Evolutionary conservation across 2,888 invertebrate genomes (phyloP).

Genomic region (Drosophila stalkeri): DNA sequence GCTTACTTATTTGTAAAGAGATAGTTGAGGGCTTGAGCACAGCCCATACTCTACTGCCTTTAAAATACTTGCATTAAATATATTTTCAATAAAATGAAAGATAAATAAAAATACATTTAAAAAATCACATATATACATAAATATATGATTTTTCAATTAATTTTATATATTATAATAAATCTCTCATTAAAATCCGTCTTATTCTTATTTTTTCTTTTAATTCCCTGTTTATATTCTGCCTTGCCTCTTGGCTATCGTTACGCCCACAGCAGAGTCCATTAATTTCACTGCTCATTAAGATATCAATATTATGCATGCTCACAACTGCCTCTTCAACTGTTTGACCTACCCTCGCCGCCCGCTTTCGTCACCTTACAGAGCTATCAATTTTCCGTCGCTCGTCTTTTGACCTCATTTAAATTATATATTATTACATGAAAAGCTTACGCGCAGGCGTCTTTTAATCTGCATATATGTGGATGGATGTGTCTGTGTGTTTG

Average conservation of each 20-base stretch:
- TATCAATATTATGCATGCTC: slow-evolving; percentile 67
- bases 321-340: slow-evolving; percentile 23
- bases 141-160: no score
- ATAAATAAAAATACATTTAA: no score
- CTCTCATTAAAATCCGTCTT: not conserved
- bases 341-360: not conserved
- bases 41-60: not conserved
- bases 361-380: not conserved
- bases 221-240: not conserved
- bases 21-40: not conserved
- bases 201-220: not conserved
- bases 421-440: slow-evolving; percentile 46
- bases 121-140: no score
- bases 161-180: not conserved
- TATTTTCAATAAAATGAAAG: not conserved
- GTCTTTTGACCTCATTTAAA: slow-evolving; percentile 40
- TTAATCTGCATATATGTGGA: slow-evolving; percentile 26
- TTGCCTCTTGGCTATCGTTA: not conserved
- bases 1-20: not conserved
- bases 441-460: slow-evolving; percentile 39
- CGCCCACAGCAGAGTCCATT: slow-evolving; percentile 4
- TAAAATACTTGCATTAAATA: not conserved
- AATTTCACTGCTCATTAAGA: slow-evolving; percentile 48
- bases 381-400: slow-evolving; percentile 21
- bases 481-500: slow-evolving; percentile 13